Evolutionary conservation across 2,888 invertebrate species (phyloP).

Genomic region (Leucophora obtusa): DNA sequence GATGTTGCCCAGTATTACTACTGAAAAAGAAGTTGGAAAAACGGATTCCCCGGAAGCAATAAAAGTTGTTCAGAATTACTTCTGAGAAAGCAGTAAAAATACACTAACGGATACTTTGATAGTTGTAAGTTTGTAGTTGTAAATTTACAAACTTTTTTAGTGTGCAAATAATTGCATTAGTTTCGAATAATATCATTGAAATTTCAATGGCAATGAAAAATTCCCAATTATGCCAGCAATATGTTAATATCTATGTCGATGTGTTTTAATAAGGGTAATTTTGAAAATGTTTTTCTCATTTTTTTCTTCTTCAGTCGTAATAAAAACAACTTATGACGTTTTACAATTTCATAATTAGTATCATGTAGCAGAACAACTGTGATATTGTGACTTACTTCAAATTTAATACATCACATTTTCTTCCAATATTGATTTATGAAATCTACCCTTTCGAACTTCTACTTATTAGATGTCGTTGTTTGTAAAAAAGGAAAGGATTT

Average conservation of each 20-base stretch:
- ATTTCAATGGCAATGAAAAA: no score
- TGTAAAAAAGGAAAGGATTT: slow-evolving; percentile 38
- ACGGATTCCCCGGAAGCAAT: no score
- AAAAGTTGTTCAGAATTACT: no score
- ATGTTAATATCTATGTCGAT: neutral
- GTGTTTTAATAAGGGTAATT: slow-evolving; percentile 49
- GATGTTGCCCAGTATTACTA: no score
- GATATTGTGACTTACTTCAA: neutral
- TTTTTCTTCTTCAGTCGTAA: slow-evolving; percentile 37
- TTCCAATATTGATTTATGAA: neutral
- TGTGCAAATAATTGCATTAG: no score
- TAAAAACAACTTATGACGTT: slow-evolving; percentile 54
- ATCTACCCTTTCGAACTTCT: slow-evolving; percentile 20
- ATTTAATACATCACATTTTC: neutral
- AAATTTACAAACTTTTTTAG: no score
- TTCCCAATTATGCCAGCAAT: no score
- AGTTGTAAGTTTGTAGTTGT: no score
- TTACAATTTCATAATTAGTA: slow-evolving; percentile 59
- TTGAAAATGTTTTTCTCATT: slow-evolving; percentile 17
- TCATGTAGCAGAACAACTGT: slow-evolving; percentile 41
- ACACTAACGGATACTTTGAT: no score
- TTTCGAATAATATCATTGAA: no score
- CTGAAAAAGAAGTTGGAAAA: no score
- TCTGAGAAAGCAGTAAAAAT: no score
- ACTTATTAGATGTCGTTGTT: slow-evolving; percentile 27